phyloP scores from a whole-genome alignment of 2,888 invertebrate genomes.

The Drosophila atripex region DNA sequence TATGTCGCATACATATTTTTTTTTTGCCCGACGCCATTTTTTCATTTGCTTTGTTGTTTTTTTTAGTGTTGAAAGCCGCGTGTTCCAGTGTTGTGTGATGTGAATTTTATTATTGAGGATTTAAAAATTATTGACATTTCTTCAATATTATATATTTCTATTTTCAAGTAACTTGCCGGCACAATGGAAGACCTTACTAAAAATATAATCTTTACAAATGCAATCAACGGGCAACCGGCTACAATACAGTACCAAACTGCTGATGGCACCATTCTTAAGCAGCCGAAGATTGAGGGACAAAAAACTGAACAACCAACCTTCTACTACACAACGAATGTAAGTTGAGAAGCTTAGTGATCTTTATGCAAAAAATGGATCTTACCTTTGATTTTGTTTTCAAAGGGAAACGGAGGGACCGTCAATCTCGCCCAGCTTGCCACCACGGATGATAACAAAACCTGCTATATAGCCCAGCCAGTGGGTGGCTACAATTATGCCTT shows the following conservation, averaged over 20 bases:
- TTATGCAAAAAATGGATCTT: not conserved
- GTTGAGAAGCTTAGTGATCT: constrained; percentile 11
- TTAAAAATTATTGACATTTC: not conserved
- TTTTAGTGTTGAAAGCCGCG: constrained; percentile 23
- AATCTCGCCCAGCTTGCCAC: constrained; percentile 88
- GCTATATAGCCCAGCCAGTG: constrained; percentile 90
- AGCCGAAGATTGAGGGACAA: constrained; percentile 86
- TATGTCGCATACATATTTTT: constrained; percentile 19
- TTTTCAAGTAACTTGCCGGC: constrained; percentile 6
- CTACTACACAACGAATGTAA: constrained; percentile 86
- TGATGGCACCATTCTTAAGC: constrained; percentile 87
- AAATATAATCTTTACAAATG: constrained; percentile 86
- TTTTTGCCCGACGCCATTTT: constrained; percentile 69
- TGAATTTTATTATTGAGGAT: not conserved
- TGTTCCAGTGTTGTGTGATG: constrained; percentile 6
- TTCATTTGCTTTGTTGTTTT: constrained; percentile 41
- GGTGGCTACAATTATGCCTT: constrained; percentile 91
- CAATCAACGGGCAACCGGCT: constrained; percentile 86
- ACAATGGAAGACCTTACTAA: constrained; percentile 83
- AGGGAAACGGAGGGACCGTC: constrained; percentile 86
- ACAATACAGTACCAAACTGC: constrained; percentile 89
- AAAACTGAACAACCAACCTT: constrained; percentile 88
- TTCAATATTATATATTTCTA: not conserved
- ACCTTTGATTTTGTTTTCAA: constrained; percentile 1
- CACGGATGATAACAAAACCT: constrained; percentile 88